These are phyloP conservation scores for Chydorus sphaericus DNA, from an alignment of 2,888 invertebrate genomes.

Conservation along the genomic window DNA sequence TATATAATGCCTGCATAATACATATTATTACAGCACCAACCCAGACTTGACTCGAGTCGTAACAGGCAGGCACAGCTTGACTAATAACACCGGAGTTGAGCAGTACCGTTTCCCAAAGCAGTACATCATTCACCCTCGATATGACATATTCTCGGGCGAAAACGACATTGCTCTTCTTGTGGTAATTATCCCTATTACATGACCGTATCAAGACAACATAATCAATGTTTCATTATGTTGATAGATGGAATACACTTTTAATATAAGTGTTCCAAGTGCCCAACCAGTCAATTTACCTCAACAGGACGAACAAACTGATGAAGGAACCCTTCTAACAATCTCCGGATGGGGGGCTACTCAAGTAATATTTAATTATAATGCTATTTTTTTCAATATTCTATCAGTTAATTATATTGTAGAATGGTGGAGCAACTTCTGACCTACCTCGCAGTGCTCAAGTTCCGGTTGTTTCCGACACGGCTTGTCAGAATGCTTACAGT, in stretches of 20 bases:
- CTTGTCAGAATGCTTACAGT: slow-evolving; percentile 29
- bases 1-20: too few relatives aligned
- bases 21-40: too few relatives aligned
- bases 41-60: too few relatives aligned
- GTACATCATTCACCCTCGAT: background rate
- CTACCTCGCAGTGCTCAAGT: slow-evolving; percentile 32
- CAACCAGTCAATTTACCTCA: slow-evolving; percentile 32
- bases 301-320: slow-evolving; percentile 20
- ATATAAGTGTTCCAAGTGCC: slow-evolving; percentile 39
- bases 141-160: background rate
- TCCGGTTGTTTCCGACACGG: slow-evolving; percentile 31
- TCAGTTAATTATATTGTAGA: too few relatives aligned
- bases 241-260: slow-evolving; percentile 32
- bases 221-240: background rate
- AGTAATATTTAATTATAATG: slow-evolving; percentile 24
- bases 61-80: too few relatives aligned
- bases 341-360: slow-evolving; percentile 38
- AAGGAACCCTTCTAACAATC: slow-evolving; percentile 25
- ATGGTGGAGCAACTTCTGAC: background rate
- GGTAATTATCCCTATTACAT: slow-evolving; percentile 34
- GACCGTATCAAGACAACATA: background rate
- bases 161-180: slow-evolving; percentile 54
- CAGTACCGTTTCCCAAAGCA: background rate
- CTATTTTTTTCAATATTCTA: too few relatives aligned
- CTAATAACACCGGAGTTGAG: too few relatives aligned